A percentile compares a stretch with the other conserved stretches of the same genome.
Conservation (phyloP, 2,888 invertebrate genomes). For the Neocrepidodera transversa region DNA sequence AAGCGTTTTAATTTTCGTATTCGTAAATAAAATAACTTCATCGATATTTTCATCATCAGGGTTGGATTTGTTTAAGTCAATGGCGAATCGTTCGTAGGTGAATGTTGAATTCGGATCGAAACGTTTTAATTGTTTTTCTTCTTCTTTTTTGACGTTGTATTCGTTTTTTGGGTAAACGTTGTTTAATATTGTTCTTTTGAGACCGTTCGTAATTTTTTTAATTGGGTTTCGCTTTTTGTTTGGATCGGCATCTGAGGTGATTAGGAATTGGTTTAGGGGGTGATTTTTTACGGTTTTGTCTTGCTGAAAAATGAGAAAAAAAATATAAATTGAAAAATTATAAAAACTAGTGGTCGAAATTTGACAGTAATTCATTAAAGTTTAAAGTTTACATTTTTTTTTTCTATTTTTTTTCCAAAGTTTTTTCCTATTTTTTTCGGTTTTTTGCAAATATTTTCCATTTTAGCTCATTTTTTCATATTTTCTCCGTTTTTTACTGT, state of each 20-base stretch:
- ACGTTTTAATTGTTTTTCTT: conserved; percentile 1
- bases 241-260: not conserved
- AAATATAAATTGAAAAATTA: too few relatives aligned
- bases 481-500: too few relatives aligned
- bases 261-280: not conserved
- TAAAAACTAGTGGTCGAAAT: too few relatives aligned
- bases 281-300: not conserved
- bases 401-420: too few relatives aligned
- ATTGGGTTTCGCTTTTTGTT: not conserved
- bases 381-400: too few relatives aligned
- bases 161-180: not conserved
- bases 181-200: not conserved
- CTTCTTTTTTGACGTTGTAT: conserved; percentile 3
- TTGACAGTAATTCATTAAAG: too few relatives aligned
- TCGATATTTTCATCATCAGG: not conserved
- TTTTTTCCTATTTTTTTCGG: too few relatives aligned
- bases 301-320: not conserved
- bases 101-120: not conserved
- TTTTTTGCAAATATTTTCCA: too few relatives aligned
- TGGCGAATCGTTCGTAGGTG: not conserved
- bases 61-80: not conserved
- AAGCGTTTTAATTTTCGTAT: not conserved
- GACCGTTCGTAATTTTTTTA: conserved; percentile 4
- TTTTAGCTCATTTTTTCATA: too few relatives aligned
- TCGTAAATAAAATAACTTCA: not conserved